Conservation (phyloP, 2,888 invertebrate genomes). For the Frankliniella fusca region DNA sequence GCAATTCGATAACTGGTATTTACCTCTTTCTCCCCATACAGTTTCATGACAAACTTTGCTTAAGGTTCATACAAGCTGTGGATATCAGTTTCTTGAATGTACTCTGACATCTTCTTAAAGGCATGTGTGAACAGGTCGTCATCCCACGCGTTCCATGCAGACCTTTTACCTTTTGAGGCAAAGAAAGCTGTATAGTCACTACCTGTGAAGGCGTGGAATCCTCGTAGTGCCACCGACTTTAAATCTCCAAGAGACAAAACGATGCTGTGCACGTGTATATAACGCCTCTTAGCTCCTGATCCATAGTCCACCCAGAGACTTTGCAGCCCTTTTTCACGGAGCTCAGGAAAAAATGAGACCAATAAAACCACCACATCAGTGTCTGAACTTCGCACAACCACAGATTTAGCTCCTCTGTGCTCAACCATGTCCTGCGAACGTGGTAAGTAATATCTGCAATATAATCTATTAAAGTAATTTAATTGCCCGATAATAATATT, state of each 20-base stretch:
- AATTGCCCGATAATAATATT: no score
- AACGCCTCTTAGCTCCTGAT: not conserved
- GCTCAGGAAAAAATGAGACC: not conserved
- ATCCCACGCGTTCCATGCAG: not conserved
- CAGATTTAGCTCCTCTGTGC: not conserved
- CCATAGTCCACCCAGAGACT: conserved; percentile 29
- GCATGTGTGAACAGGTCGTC: not conserved
- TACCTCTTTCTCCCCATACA: not conserved
- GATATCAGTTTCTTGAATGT: no score
- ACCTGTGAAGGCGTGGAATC: conserved; percentile 32
- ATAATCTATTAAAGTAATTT: no score
- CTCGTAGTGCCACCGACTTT: conserved; percentile 29
- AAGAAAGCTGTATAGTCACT: conserved; percentile 31
- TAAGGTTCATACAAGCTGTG: not conserved
- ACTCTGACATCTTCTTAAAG: not conserved
- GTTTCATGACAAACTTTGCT: not conserved
- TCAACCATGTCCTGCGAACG: conserved; percentile 3
- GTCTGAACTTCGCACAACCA: conserved; percentile 25
- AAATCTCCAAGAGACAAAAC: conserved; percentile 28
- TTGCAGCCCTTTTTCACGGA: not conserved
- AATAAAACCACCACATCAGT: conserved; percentile 28
- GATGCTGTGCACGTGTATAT: conserved; percentile 29
- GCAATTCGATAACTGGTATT: not conserved
- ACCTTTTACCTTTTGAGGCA: conserved; percentile 3
- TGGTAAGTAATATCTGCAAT: not conserved